Evolutionary conservation across 1,140 invertebrate species (phyloP).

Genomic region (Nephotettix cincticeps): DNA sequence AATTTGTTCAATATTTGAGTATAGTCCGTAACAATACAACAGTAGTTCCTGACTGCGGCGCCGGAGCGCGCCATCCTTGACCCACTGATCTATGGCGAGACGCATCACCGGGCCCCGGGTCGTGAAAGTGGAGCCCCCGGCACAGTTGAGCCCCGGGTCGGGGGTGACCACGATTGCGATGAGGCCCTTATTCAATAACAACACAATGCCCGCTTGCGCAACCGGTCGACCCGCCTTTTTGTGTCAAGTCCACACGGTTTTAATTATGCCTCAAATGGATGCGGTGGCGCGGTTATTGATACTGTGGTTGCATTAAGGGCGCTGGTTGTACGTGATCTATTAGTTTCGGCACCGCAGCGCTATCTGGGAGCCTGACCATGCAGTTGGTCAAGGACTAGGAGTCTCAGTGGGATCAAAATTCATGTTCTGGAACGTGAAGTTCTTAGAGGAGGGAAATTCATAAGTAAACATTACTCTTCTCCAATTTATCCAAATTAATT

Average conservation of each 20-base stretch:
- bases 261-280: conserved; percentile 15
- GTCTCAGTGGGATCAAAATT: no score
- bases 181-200: conserved; percentile 22
- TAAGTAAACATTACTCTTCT: no score
- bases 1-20: no score
- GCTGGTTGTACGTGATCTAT: conserved; percentile 12
- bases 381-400: no score
- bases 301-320: background rate
- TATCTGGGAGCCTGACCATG: no score
- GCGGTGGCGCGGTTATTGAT: conserved; percentile 11
- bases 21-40: no score
- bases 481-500: no score
- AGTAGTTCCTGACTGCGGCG: no score
- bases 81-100: background rate
- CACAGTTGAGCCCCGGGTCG: conserved; percentile 5
- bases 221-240: conserved; percentile 7
- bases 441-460: no score
- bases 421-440: no score
- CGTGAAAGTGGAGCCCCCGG: conserved; percentile 14
- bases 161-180: conserved; percentile 9
- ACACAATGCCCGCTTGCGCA: conserved; percentile 15
- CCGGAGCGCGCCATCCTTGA: no score
- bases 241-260: conserved; percentile 16
- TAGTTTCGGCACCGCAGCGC: conserved; percentile 7
- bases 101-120: background rate